Evolutionary conservation across 2,888 invertebrate species (phyloP), one percentile per base, ranked within the genome.

Genomic region (Heliconius sara): DNA sequence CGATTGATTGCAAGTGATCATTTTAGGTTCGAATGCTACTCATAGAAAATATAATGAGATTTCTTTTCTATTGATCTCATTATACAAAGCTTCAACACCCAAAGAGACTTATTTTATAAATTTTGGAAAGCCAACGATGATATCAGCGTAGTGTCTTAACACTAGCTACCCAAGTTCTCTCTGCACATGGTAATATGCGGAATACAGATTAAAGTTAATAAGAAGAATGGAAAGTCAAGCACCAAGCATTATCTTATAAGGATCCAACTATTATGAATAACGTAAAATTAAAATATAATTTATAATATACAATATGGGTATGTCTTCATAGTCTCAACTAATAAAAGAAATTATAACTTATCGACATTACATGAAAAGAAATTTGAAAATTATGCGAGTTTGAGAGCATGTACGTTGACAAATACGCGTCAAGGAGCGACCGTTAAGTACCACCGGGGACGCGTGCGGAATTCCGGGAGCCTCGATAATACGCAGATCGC

Each of bases 351-450:
- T 72, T 12, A 34, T 34, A 27, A n/a, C 60, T 73, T 34, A 60
- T 60, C 60, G 60, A 73, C 57, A 34, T 73, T 57, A 73, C 39
- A 73, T 73, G 34, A 73, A 3, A 16, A 73, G 60, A 73, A 73
- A 73, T 73, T 34, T 73, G n/a, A 73, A 73, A 73, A 73, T 73
- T 73, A 73, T 73, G n/a, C 60, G 22, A 25, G 19, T 22, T 60
- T 39, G 12, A 60, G 60, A 34, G 60, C 73, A 73, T 73, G 60
- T 34, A 57, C 72, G 72, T 60, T 73, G 73, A 73, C 34, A 73
- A 73, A 73, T 73, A 73, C 30, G 73, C 60, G 60, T 73, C 73
- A 73, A 60, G 73, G 73, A 73, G 22, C 73, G 73, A 60, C n/a
- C 60, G 60, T 39, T 73, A 73, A 73, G 73, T 60, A 60, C 73